Percentiles rank a stretch among this genome's conserved stretches.
These are phyloP conservation scores for Cistogaster globosa DNA, from an alignment of 2,888 invertebrate genomes.

Conservation along the genomic window DNA sequence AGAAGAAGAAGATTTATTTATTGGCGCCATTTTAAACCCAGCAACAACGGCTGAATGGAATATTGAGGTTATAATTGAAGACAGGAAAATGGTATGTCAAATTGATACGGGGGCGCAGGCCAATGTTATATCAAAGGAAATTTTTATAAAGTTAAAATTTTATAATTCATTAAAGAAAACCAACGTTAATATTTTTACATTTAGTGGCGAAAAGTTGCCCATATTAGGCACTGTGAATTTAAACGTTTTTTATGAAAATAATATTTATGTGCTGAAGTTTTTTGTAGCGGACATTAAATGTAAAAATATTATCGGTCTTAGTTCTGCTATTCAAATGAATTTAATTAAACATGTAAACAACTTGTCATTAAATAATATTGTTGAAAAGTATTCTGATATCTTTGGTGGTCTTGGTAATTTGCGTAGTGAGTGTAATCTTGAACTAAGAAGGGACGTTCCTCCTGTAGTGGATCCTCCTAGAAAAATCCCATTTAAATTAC, in stretches of 20 bases:
- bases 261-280: slow-evolving; percentile 41
- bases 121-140: too few species aligned
- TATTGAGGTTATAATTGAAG: too few species aligned
- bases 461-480: slow-evolving; percentile 58
- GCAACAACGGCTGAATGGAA: too few species aligned
- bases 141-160: too few species aligned
- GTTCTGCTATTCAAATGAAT: slow-evolving; percentile 35
- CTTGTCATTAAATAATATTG: slow-evolving; percentile 35
- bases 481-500: slow-evolving; percentile 55
- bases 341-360: slow-evolving; percentile 2
- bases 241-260: slow-evolving; percentile 27
- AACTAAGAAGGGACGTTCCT: slow-evolving; percentile 27
- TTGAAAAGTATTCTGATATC: slow-evolving; percentile 55
- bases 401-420: slow-evolving; percentile 61
- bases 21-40: slow-evolving; percentile 26
- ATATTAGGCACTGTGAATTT: slow-evolving; percentile 40
- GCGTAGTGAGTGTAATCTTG: slow-evolving; percentile 48
- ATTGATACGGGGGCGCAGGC: too few species aligned
- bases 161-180: slow-evolving; percentile 1
- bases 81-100: too few species aligned
- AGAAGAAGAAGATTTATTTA: slow-evolving; percentile 33
- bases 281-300: slow-evolving; percentile 34
- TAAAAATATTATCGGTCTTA: slow-evolving; percentile 59
- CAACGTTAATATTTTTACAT: slow-evolving; percentile 55
- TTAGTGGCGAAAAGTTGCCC: slow-evolving; percentile 58